phyloP scores from a whole-genome alignment of 2,113 vertebrate species.

The Gnathochromis pfefferi region DNA sequence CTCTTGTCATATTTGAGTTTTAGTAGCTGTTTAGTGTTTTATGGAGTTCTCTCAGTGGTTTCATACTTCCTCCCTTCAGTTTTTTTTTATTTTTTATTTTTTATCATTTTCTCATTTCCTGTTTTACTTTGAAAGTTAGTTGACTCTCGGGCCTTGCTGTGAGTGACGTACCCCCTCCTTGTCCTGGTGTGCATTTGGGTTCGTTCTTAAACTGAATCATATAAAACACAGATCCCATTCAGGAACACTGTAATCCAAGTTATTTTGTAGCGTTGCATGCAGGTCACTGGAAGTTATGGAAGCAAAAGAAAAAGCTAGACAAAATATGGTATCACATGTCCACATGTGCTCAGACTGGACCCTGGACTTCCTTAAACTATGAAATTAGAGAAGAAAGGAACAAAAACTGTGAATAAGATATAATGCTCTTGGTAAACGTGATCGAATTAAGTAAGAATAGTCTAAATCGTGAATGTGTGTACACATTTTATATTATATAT shows the following conservation, averaged over 20 bases:
- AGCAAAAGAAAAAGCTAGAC: background rate
- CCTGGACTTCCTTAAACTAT: background rate
- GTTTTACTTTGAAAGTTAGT: background rate
- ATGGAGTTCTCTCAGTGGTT: background rate
- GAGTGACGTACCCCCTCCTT: accelerated
- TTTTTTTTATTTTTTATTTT: background rate
- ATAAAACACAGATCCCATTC: background rate
- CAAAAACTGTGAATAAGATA: background rate
- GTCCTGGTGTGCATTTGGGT: background rate
- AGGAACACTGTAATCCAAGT: background rate
- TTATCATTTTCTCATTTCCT: background rate
- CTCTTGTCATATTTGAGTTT: background rate
- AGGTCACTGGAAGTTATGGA: background rate
- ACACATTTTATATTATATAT: background rate
- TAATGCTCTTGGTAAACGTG: background rate
- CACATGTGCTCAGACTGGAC: background rate
- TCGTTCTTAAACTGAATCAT: background rate
- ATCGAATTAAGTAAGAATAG: background rate
- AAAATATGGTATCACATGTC: background rate
- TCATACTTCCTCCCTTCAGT: background rate
- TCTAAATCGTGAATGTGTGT: background rate
- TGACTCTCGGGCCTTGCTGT: background rate
- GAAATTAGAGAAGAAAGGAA: background rate
- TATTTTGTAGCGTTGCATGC: background rate
- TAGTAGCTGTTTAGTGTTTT: background rate